A percentile compares a stretch with the other conserved stretches of the same genome.
Evolutionary conservation across 1,140 invertebrate genomes (phyloP).

Genomic region (Temnothorax curvispinosus): DNA sequence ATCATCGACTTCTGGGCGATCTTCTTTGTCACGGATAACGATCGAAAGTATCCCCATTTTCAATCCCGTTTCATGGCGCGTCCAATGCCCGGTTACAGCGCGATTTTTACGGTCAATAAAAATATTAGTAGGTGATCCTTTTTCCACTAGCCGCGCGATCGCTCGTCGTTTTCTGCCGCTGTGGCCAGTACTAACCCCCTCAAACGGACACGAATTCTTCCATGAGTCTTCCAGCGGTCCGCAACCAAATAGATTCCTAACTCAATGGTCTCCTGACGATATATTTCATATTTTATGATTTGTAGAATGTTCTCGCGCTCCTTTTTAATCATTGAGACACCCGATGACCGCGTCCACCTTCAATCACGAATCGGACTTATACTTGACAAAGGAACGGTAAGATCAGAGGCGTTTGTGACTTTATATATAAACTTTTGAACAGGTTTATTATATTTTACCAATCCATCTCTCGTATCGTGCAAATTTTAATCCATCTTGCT

Average conservation of each 20-base stretch:
- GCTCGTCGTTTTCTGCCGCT: conserved; percentile 45
- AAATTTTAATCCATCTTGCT: not conserved
- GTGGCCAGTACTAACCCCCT: conserved; percentile 52
- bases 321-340: conserved; percentile 63
- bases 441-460: not conserved
- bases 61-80: conserved; percentile 43
- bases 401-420: conserved; percentile 23
- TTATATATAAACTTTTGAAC: not conserved
- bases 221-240: conserved; percentile 50
- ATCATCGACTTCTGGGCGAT: conserved; percentile 39
- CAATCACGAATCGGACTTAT: conserved; percentile 1
- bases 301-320: conserved; percentile 72
- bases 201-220: conserved; percentile 62
- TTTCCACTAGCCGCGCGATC: conserved; percentile 54
- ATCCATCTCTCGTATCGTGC: not conserved
- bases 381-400: conserved; percentile 50
- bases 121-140: conserved; percentile 79
- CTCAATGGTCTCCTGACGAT: conserved; percentile 63
- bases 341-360: conserved; percentile 30
- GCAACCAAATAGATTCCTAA: conserved; percentile 66
- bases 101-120: conserved; percentile 81
- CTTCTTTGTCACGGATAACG: conserved; percentile 58
- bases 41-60: conserved; percentile 40
- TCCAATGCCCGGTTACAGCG: conserved; percentile 37
- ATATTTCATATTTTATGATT: conserved; percentile 81